Evolutionary conservation across 1,140 invertebrate genomes (phyloP), one percentile per base, ranked within the genome.

Genomic region (Cyrtorhinus lividipennis): DNA sequence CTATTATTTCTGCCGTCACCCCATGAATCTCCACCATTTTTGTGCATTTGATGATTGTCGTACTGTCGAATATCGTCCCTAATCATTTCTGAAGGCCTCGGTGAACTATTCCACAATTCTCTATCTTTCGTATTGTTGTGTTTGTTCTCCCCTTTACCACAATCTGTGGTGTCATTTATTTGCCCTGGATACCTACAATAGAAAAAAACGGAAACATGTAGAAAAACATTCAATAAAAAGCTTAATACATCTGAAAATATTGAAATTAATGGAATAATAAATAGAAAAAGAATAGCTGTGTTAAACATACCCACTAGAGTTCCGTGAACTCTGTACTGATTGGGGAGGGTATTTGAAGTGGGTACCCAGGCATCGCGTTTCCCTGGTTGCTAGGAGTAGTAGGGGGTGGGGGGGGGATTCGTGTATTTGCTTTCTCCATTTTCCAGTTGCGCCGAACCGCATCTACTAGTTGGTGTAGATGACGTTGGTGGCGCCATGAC

Each of bases 331-430:
- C 87, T 84, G 85, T 80, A 71, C 71, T 58, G 68, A 70, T 68
- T 68, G 73, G 86, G 87, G 85, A 84, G 86, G n/a, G 84, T 84
- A 85, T 86, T 85, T 87, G 86, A 87, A 83, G 87, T 85, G 87
- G 88, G 86, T 91, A 92, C 80, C 89, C 89, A 92, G 88, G 88
- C 85, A 87, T 86, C 83, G 84, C 88, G 88, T 91, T 91, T 91
- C 88, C 88, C 87, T 87, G 70, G 57, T 72, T 72, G 62, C 79
- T 76, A 66, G 77, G 72, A 69, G 65, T 70, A 58, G 64, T 70
- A 67, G 66, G 66, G 63, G 66, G 70, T 53, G 24, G 68, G n/a
- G n/a, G n/a, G n/a, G 24, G 65, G 64, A 53, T 67, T 65, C 15
- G 64, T 66, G 62, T 64, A 62, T 24, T 66, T 64, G 24, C 63